Evolutionary conservation across 2,113 vertebrate genomes (phyloP), one percentile per base, ranked within the genome.

Genomic region (Monarcha castaneiventris): DNA sequence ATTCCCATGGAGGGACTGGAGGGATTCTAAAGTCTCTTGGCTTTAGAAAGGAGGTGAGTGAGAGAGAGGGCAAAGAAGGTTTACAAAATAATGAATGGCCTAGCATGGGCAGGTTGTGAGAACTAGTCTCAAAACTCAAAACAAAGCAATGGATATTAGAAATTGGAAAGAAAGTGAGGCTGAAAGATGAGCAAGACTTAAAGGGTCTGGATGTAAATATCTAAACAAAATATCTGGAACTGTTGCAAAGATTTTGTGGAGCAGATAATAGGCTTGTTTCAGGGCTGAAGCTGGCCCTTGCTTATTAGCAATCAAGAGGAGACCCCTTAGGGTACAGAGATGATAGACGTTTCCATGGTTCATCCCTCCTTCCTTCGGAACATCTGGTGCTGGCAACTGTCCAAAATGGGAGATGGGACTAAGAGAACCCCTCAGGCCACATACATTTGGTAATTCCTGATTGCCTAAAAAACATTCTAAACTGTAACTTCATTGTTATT

Each of bases 371-470:
- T 90, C 44, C 64, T 92, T 91, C 9, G 1, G 67, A 90, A 93
- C 92, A 96, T 93, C 92, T 96, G 94, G 68, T 81, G 85, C 82
- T 96, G 95, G 92, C 83, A 88, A 56, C 85, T 77, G 51, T 37
- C 75, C 90, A 93, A 87, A 94, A 41, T 93, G 72, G 87, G 84
- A 94, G 62, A 96, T 62, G 54, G 49, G 76, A 84, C 43, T 79
- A 58, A 91, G 62, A 90, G 88, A 86, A 15, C 54, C 82, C 87
- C 90, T 86, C 6, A 0, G 56, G 90, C 62, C 56, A 87, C 41
- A 90, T 72, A 48, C 26, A 86, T 67, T 89, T 75, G 68, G 37
- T 73, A 96, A 86, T 89, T 93, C 56, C 43, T 61, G 63, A 88
- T 44, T 79, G 69, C 16, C 55, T 92, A 56, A 94, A 95, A 93